Conservation (phyloP, 92 coral and sea anemone genomes). For the Heteractis magnifica region DNA sequence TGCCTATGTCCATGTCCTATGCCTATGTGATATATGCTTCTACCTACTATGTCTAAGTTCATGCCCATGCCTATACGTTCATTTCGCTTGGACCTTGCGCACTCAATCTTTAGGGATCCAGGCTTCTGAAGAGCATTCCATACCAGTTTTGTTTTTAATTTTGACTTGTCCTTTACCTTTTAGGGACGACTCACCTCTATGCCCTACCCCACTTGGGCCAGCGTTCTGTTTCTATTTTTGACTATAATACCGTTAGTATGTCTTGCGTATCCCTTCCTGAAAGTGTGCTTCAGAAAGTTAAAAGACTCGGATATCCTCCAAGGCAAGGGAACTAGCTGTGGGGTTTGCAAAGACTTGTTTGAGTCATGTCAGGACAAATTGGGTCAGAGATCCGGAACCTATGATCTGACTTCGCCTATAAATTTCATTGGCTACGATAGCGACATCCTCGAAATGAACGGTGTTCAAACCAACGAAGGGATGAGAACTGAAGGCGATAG, state of each 20-base stretch:
- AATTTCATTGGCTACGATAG: conserved; percentile 17
- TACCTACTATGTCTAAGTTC: no score
- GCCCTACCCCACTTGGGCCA: conserved; percentile 81
- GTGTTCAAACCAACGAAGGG: conserved; percentile 5
- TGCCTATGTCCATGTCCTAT: no score
- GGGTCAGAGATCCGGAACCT: conserved; percentile 30
- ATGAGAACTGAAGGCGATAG: background rate
- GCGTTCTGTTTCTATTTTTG: conserved; percentile 42
- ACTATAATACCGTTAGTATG: conserved; percentile 53
- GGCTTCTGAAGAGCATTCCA: background rate
- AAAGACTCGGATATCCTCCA: conserved; percentile 6
- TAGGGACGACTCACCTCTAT: conserved; percentile 56
- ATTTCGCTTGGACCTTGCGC: no score
- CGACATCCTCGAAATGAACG: conserved; percentile 27
- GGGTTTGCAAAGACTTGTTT: conserved; percentile 19
- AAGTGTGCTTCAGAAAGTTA: conserved; percentile 28
- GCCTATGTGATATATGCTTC: no score
- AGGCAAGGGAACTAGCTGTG: conserved; percentile 18
- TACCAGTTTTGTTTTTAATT: background rate
- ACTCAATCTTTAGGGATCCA: no score
- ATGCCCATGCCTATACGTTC: no score
- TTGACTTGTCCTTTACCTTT: background rate
- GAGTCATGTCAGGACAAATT: conserved; percentile 30
- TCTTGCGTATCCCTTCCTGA: conserved; percentile 49
- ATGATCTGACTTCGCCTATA: conserved; percentile 26